Evolutionary conservation across 2,888 invertebrate genomes (phyloP).

Genomic region (Ochlodes sylvanus): DNA sequence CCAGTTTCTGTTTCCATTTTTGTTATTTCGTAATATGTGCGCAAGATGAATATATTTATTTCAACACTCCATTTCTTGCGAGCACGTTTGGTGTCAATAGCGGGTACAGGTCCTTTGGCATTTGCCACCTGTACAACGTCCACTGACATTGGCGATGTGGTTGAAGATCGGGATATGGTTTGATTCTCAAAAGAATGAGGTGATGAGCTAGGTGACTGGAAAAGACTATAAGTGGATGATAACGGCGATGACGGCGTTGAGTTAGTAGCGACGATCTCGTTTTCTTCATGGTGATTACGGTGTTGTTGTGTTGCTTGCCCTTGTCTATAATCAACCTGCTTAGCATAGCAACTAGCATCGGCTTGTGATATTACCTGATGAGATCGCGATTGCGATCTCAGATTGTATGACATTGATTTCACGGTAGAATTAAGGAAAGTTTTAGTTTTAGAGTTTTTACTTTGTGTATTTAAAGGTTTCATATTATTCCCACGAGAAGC

Average conservation of each 20-base stretch:
- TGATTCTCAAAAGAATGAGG: not conserved
- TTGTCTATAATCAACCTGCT: not conserved
- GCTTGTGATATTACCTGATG: not conserved
- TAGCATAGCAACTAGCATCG: not conserved
- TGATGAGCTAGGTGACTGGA: slow-evolving; percentile 14
- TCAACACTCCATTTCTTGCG: slow-evolving; percentile 39
- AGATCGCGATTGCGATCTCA: not conserved
- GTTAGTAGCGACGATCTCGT: not conserved
- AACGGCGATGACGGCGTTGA: not conserved
- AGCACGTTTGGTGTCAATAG: slow-evolving; percentile 27
- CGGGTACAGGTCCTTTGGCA: slow-evolving; percentile 37
- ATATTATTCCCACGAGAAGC: slow-evolving; percentile 1
- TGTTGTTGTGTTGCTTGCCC: not conserved
- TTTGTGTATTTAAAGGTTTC: not conserved
- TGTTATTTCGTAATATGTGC: slow-evolving; percentile 29
- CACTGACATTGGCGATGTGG: slow-evolving; percentile 4
- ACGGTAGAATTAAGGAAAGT: not conserved
- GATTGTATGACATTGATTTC: not conserved
- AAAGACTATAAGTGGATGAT: slow-evolving; percentile 11
- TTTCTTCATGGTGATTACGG: not conserved
- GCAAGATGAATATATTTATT: slow-evolving; percentile 41
- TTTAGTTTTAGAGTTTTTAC: not conserved
- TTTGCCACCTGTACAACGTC: slow-evolving; percentile 36
- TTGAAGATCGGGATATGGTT: not conserved
- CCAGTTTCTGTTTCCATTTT: slow-evolving; percentile 29